Evolutionary conservation across 2,888 invertebrate species (phyloP).

Genomic region (Lampropteryx suffumata): DNA sequence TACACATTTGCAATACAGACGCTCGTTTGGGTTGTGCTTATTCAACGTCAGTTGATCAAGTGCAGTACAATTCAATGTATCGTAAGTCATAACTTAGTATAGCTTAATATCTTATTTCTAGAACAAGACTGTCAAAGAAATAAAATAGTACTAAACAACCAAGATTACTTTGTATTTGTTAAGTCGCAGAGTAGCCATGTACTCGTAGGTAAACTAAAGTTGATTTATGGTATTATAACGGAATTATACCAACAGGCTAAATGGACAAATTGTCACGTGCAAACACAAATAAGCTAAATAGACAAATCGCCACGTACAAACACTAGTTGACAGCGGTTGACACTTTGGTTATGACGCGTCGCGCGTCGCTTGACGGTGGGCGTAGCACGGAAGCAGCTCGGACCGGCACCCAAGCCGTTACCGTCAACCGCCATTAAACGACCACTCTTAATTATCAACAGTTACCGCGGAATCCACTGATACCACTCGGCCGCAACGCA

Average conservation of each 20-base stretch:
- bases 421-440: constrained; percentile 66
- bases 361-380: constrained; percentile 48
- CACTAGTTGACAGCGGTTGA: constrained; percentile 36
- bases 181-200: no score
- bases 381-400: constrained; percentile 64
- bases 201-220: no score
- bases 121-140: background rate
- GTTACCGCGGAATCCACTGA: constrained; percentile 62
- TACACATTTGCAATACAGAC: constrained; percentile 57
- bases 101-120: constrained; percentile 8
- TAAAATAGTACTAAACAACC: no score
- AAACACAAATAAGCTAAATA: no score
- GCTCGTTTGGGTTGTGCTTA: constrained; percentile 54
- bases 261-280: no score
- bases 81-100: constrained; percentile 11
- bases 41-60: constrained; percentile 61
- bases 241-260: no score
- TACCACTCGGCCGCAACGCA: constrained; percentile 50
- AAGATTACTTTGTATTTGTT: no score
- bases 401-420: constrained; percentile 67
- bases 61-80: constrained; percentile 31
- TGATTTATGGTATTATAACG: no score
- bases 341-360: constrained; percentile 35
- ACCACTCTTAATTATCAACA: constrained; percentile 79
- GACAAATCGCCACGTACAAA: constrained; percentile 11